Evolutionary conservation across 2,113 vertebrate genomes (phyloP).

Genomic region (Triplophysa rosa): DNA sequence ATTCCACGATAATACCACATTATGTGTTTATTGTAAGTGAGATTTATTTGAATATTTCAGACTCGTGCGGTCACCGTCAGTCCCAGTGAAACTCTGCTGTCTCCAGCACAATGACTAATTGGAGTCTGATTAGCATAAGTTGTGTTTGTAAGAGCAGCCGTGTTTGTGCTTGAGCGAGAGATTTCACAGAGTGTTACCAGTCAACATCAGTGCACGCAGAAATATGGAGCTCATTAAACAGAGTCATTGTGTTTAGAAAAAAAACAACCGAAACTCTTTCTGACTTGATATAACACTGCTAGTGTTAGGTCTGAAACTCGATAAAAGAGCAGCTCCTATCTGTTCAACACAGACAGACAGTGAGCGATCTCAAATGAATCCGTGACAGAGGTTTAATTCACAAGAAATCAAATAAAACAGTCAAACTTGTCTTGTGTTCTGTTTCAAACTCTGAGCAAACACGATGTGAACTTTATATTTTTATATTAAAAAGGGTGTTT

Average conservation of each 20-base stretch:
- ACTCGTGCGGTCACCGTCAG: background rate
- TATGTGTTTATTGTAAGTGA: too few relatives aligned
- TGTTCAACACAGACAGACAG: slow-evolving; percentile 19
- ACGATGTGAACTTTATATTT: too few relatives aligned
- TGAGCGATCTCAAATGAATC: background rate
- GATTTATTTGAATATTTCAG: background rate
- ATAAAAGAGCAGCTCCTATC: background rate
- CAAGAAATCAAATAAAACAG: too few relatives aligned
- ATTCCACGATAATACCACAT: background rate
- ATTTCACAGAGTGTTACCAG: slow-evolving; percentile 11
- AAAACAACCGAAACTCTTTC: background rate
- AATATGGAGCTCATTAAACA: slow-evolving; percentile 46
- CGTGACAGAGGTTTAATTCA: too few relatives aligned
- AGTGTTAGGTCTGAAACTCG: background rate
- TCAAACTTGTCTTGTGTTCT: too few relatives aligned
- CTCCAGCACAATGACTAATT: slow-evolving; percentile 45
- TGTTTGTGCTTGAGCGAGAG: slow-evolving; percentile 6
- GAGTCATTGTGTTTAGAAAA: slow-evolving; percentile 32
- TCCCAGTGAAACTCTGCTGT: slow-evolving; percentile 2
- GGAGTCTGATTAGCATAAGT: slow-evolving; percentile 42
- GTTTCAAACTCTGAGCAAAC: too few relatives aligned
- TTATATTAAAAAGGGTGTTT: too few relatives aligned
- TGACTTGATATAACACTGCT: background rate
- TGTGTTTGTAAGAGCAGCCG: slow-evolving; percentile 4
- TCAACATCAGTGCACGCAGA: slow-evolving; percentile 10